A percentile compares a stretch with the other conserved stretches of the same genome.
These are phyloP conservation scores for Orycteropus afer DNA, from an alignment of 2,113 vertebrate genomes.

Conservation along the genomic window DNA sequence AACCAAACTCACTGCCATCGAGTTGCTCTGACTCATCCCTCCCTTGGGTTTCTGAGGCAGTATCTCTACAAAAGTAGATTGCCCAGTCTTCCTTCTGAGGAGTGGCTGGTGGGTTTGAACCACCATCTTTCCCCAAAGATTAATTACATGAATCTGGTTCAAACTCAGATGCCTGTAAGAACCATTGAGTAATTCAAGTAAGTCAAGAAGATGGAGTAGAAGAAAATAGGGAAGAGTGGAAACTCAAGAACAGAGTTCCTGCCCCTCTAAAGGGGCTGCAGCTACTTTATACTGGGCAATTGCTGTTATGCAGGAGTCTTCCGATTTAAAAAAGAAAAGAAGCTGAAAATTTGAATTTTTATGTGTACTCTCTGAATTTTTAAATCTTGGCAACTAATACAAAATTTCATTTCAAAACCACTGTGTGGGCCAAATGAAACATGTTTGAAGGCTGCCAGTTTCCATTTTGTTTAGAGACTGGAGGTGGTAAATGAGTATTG, in stretches of 20 bases:
- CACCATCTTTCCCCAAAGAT: not conserved
- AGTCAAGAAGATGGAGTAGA: not conserved
- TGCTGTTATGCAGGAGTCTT: not conserved
- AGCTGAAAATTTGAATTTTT: not conserved
- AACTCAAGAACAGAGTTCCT: not conserved
- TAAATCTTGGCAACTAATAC: constrained; percentile 25
- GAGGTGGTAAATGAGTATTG: not conserved
- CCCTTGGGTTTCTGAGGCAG: too few relatives aligned
- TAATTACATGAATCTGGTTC: not conserved
- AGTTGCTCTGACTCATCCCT: too few relatives aligned
- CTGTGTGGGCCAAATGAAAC: constrained; percentile 4
- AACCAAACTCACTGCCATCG: too few relatives aligned
- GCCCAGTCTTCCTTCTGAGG: too few relatives aligned
- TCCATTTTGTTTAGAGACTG: not conserved
- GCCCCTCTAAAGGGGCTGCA: not conserved
- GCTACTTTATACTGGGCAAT: not conserved
- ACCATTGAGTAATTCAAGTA: not conserved
- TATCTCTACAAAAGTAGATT: too few relatives aligned
- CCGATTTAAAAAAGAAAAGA: not conserved
- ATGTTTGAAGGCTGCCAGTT: not conserved
- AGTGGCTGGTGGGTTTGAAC: too few relatives aligned
- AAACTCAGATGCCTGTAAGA: not conserved
- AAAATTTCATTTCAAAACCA: constrained; percentile 47
- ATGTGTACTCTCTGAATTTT: constrained; percentile 42
- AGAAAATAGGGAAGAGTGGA: not conserved